These are phyloP conservation scores for Stomatorhinus walkeri DNA, from an alignment of 2,797 vertebrate genomes.

Conservation along the genomic window DNA sequence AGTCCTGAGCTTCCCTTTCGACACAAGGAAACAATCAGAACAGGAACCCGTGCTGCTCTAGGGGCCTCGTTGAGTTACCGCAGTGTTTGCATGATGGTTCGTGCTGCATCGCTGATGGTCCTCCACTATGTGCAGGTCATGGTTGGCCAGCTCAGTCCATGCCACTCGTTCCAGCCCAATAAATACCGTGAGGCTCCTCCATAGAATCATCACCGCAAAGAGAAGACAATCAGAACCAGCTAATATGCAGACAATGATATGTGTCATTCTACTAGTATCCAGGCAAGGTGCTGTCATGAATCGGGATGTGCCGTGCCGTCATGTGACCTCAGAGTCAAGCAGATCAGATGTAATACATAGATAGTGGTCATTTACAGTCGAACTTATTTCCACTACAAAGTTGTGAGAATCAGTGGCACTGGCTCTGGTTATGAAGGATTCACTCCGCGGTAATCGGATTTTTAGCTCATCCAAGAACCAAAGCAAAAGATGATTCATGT, in stretches of 20 bases:
- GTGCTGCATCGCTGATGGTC: conserved; percentile 39
- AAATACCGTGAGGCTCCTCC: conserved; percentile 31
- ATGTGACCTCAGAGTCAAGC: conserved; percentile 24
- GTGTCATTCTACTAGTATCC: conserved; percentile 46
- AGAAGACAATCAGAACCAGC: conserved; percentile 45
- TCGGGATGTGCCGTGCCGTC: conserved; percentile 41
- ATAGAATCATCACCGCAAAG: conserved; percentile 49
- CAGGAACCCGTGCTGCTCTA: neutral
- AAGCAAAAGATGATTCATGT: neutral
- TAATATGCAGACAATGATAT: conserved; percentile 53
- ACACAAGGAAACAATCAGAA: conserved; percentile 3
- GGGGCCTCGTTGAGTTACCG: conserved; percentile 59
- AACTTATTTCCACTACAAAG: neutral
- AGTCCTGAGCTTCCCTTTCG: neutral
- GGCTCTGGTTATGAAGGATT: neutral
- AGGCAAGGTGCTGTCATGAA: conserved; percentile 44
- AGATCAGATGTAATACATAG: neutral
- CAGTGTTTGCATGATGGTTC: conserved; percentile 53
- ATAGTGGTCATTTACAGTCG: neutral
- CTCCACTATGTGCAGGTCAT: conserved; percentile 36
- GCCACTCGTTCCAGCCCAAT: neutral
- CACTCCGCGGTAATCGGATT: neutral
- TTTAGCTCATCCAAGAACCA: neutral
- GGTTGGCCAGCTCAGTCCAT: conserved; percentile 36
- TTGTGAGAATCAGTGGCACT: neutral